Base-by-base conservation (phyloP, 2,113 vertebrate species). In the Promerops cafer region DNA sequence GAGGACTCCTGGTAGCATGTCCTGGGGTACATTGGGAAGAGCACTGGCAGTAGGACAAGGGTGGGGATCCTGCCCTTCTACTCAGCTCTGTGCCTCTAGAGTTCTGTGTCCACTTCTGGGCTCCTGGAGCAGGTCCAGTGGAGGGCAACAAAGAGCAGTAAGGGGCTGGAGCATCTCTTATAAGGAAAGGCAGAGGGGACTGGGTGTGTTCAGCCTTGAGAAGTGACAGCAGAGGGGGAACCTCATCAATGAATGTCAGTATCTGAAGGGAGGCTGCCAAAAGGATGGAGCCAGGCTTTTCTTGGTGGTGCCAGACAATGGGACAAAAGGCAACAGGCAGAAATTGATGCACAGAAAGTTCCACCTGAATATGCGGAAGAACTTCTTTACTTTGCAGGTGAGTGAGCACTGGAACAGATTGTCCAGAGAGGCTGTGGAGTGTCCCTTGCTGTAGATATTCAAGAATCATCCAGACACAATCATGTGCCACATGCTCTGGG, bases 121-220 rank as follows among this genome's bases (percentile, higher is more conserved):
- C 20, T 28, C 39, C 45, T 52, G 33, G 31, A 44, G n/a, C 15
- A 11, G 69, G 15, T 59, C 31, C 61, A 35, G 6, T 7, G 11
- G 14, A 44, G 22, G 33, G 6, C 8, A 33, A 12, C 5, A 44
- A 33, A 60, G 27, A 37, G 35, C 37, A 16, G 10, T 4, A 44
- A 31, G 44, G 31, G 52, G 18, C 33, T 76, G 71, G 37, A 77
- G 14, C 45, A 10, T 18, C 37, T 59, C 17, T 60, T 14, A 7
- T 6, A 10, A 28, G 26, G 20, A 65, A 65, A 4, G 4, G 7
- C 45, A 60, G 63, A 69, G 33, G 63, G 18, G 7, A 11, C 53
- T 69, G 53, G 11, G 18, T 0, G 0, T 35, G 37, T 27, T 60
- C 39, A 44, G 18, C 33, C 54, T 45, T 0, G 0, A 26, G 35